Base-by-base conservation (phyloP, 2,113 vertebrate genomes). In the Anoura caudifer region DNA sequence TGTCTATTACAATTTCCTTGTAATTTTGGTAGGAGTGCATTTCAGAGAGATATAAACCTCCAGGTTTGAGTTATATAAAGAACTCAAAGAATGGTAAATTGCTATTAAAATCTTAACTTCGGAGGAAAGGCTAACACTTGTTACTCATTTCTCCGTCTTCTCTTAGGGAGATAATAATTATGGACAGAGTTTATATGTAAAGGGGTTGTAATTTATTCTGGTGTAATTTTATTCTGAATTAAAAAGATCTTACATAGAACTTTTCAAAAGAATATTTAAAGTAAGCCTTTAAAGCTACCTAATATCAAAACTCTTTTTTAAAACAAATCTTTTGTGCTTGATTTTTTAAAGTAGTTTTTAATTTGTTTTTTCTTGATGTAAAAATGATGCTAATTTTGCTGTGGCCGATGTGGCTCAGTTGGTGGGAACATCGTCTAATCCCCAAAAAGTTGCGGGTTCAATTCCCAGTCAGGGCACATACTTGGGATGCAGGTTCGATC, bases 201-300 rank as follows among this genome's bases (percentile, higher is more conserved):
- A 93, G 17, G 5, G 17, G 22, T 92, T 81, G 22, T 94, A 61
- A 33, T 83, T 90, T 88, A 83, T 91, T 91, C 89, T 86, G 79
- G 28, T 54, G 11, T 38, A 50, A 70, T 75, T 94, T 90, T 41
- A 47, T 95, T 89, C 38, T 84, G 26, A 91, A 88, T 81, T 87
- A 86, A 77, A 79, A 84, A 72, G 10, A 24, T 85, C 47, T 95
- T 90, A 80, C 8, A 22, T 95, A 75, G 47, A 81, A 88, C 41
- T 2, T 72, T 82, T 89, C 9, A 22, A 65, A 91, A 88, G 87
- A 86, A 77, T 87, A 86, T 67, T 97, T 96, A 89, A 89, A 93
- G 8, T 54, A 16, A 43, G 24, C 26, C 19, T 95, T 92, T 61
- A 86, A 95, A 75, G 41, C 20, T 47, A 63, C 36, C 38, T 87